Base-by-base conservation (phyloP, 2,797 vertebrate genomes). In the Presbytis comata region DNA sequence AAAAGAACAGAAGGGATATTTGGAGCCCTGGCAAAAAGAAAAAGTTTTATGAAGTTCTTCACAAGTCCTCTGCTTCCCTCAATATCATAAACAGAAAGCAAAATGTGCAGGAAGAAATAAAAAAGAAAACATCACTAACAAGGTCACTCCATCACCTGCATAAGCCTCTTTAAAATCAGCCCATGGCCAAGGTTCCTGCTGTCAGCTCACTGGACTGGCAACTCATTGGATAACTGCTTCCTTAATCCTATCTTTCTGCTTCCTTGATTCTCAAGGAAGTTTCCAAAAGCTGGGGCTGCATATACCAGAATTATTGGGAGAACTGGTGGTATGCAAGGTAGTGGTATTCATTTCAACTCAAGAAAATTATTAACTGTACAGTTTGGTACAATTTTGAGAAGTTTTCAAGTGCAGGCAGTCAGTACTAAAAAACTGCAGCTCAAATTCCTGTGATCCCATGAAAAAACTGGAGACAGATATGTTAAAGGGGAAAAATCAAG, bases 221-320 rank as follows among this genome's bases (percentile, higher is more conserved):
- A 82, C 26, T 16, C 5, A 67, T 44, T 95, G 92, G 67, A 48
- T 95, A 96, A 86, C 70, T 80, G 39, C 86, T 93, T 64, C 61
- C 50, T 87, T 96, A 95, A 89, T 81, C 95, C 44, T 67, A 53
- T 96, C 74, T 55, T 97, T 96, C 81, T 89, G 72, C 88, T 96
- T 79, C 46, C 28, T 89, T 95, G 91, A 70, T 61, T 96, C 55
- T 91, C 57, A 30, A 90, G 50, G 64, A 95, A 74, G 72, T 21
- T 64, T 95, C 72, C 12, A 92, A 16, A 87, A 87, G 33, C 85
- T 83, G 33, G 3, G 55, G 13, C 8, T 91, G 22, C 75, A 88
- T 64, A 82, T 82, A 36, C 2, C 44, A 88, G 79, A 91, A 41
- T n/a, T 85, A 67, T 13, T 36, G 19, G 28, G 61, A 93, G 30